Base-by-base conservation (phyloP, 2,113 vertebrate species). In the Eubucco bourcierii region DNA sequence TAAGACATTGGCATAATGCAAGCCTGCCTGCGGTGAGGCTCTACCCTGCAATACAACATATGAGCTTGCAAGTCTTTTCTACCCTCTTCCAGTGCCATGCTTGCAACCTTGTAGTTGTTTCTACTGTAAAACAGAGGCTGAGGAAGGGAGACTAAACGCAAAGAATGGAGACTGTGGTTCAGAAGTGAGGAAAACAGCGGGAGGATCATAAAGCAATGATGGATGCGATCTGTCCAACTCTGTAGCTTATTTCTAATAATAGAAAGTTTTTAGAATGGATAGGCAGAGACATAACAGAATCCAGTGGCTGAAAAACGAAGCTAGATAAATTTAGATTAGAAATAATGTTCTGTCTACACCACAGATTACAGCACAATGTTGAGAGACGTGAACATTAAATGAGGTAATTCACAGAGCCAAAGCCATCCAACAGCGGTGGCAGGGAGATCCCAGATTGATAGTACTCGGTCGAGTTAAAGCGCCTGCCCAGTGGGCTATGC, bases 291-390 rank as follows among this genome's bases (percentile, higher is more conserved):
- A 94, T 83, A 95, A 77, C 79, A 91, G 65, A 85, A 93, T 91
- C 88, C 90, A 94, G 85, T 80, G 94, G 68, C 88, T 85, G 93
- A 76, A 95, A 95, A 90, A 74, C 74, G 82, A 88, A 83, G 85
- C 80, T 74, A 85, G 87, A 93, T 94, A 93, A 90, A 94, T 95
- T 91, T 95, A 90, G 94, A 85, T 91, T 67, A 95, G 82, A 90
- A 95, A 80, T 95, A 95, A 85, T 80, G 79, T 52, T 82, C 94
- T 93, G 90, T 95, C 94, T 94, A 83, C 87, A 70, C 78, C 87
- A 87, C 55, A 82, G 87, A 94, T 94, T 89, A 78, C 52, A 78
- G 60, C 6, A 0, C 56, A 39, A 56, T 44, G 85, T 91, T 94
- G 90, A 95, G 90, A 95, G 88, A 75, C 61, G 68, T 83, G 79